These are phyloP conservation scores for Drosophila flavopinicola DNA, from an alignment of 2,888 invertebrate genomes.

Conservation along the genomic window DNA sequence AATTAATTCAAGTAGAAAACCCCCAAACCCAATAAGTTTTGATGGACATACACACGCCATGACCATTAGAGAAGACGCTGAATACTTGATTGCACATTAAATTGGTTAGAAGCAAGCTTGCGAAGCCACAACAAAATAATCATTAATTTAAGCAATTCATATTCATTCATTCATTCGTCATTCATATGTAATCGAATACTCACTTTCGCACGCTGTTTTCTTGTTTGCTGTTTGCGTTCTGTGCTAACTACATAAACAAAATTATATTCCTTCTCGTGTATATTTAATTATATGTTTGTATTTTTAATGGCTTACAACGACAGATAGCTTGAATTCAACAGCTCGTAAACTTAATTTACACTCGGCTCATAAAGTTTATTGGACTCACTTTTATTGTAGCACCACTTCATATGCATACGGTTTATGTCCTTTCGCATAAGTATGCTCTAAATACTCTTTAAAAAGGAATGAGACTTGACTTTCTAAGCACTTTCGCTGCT, in stretches of 20 bases:
- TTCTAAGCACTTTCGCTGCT: neutral
- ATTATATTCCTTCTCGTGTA: slow-evolving; percentile 36
- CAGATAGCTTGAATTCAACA: slow-evolving; percentile 12
- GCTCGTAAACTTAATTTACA: slow-evolving; percentile 41
- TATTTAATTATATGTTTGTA: slow-evolving; percentile 21
- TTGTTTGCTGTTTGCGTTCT: neutral
- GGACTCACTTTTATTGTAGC: neutral
- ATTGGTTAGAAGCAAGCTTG: slow-evolving; percentile 46
- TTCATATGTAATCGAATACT: slow-evolving; percentile 21
- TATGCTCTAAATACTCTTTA: neutral
- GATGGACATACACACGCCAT: slow-evolving; percentile 57
- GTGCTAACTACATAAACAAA: neutral
- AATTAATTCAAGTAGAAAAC: slow-evolving; percentile 58
- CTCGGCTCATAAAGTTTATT: slow-evolving; percentile 1
- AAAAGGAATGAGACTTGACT: neutral
- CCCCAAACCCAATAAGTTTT: slow-evolving; percentile 17
- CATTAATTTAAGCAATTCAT: slow-evolving; percentile 65
- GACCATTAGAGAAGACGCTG: slow-evolving; percentile 59
- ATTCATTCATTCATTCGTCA: slow-evolving; percentile 57
- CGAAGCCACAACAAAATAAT: slow-evolving; percentile 12
- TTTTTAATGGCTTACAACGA: slow-evolving; percentile 3
- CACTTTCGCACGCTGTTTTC: slow-evolving; percentile 29
- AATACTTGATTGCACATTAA: slow-evolving; percentile 75
- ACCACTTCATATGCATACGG: neutral
- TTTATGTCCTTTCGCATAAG: neutral